Evolutionary conservation across 2,113 vertebrate genomes (phyloP), one percentile per base, ranked within the genome.

Genomic region (Phoxinus phoxinus): DNA sequence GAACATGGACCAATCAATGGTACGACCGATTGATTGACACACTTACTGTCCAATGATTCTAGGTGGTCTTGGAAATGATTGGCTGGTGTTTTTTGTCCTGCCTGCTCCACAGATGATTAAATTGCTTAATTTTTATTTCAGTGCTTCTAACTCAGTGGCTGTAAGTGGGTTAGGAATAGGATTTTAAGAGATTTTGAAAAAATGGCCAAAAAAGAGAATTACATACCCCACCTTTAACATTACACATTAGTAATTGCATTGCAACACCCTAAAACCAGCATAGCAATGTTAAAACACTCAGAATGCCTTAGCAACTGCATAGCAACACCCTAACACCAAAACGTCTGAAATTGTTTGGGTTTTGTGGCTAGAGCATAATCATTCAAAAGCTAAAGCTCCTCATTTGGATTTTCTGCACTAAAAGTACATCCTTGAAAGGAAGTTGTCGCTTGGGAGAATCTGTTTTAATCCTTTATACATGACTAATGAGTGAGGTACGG

Each of bases 371-470:
- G 48, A 56, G 19, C 19, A 53, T 3, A 58, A 35, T 78, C 19
- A n/a, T 35, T 35, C 75, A 69, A 58, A 78, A 37, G 51, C 51
- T 19, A 23, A 77, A 56, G 27, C 19, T 78, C 9, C 27, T 58
- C 30, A 35, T 58, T 78, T 35, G 30, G 74, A 76, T 76, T 53
- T 19, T 32, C 74, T 21, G n/a, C 12, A 27, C n/a, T 75, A 75
- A 51, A 75, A 48, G 44, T 77, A 32, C 75, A 58, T 37, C 4
- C 10, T 37, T 78, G 30, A 58, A 11, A 27, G 74, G 6, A 76
- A 7, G 41, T 74, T 46, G 17, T 53, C 13, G 4, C 74, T 53
- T 53, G n/a, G 74, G 74, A 53, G 15, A 21, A 21, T 35, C 30
- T 10, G 65, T 7, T 69, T 67, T 35, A 69, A 69, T 69, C 74